Base-by-base conservation (phyloP, 2,113 vertebrate genomes). In the Brienomyrus brachyistius region DNA sequence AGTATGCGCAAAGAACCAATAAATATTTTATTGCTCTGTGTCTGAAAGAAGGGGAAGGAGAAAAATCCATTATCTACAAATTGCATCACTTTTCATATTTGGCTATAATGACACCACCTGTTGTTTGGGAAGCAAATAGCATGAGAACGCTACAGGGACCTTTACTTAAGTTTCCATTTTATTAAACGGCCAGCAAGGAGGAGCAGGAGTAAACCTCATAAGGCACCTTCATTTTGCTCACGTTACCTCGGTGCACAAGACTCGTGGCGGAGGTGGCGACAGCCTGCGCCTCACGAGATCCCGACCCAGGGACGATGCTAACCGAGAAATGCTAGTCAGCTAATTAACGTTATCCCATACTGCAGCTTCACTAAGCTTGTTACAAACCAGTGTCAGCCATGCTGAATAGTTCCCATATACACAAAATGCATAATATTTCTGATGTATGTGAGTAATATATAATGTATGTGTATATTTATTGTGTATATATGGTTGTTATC, bases 71-170 rank as follows among this genome's bases (percentile, higher is more conserved):
- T 87, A 87, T 87, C 77, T 84, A 23, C 51, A 23, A 82, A 54
- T 84, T 80, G 85, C 85, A 56, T 84, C 74, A 84, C 27, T 82
- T 40, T 35, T 59, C 51, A 56, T 45, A 59, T 47, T 89, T n/a
- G 35, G 51, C 10, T 84, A 40, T 83, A 89, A 54, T 89, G 89
- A 84, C 89, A 84, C 89, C 52, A 85, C 40, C 80, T 59, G 89
- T 89, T 54, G 70, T 89, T 54, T 56, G 43, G 52, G 80, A 89
- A 43, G 21, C 77, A 84, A 83, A 89, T 85, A 27, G 51, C 8
- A 35, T 17, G 35, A 6, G 50, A 80, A 83, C 47, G 23, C 51
- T 27, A 43, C 31, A 21, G 52, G 40, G 51, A 40, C 21, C 35
- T 62, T 59, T 52, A 54, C 31, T 19, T 80, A 31, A 47, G n/a